A percentile compares a stretch with the other conserved stretches of the same genome.
Conservation (phyloP, 2,888 invertebrate species). For the Parnassius glacialis region DNA sequence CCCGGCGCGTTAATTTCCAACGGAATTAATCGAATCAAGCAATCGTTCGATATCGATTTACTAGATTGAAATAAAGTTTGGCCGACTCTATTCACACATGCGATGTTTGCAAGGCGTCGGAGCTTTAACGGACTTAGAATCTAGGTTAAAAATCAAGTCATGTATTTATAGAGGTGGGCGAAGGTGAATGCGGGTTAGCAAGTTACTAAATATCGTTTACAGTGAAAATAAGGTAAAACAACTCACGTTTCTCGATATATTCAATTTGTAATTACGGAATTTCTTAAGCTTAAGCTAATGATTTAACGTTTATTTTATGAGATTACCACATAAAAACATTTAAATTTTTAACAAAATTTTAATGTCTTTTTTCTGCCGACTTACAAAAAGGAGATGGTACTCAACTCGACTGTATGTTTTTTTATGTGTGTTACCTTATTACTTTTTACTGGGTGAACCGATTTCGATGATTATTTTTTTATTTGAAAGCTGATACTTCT, state of each 20-base stretch:
- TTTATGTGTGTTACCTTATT: too few relatives aligned
- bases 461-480: too few relatives aligned
- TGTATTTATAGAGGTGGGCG: conserved; percentile 26
- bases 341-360: too few relatives aligned
- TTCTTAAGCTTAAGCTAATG: too few relatives aligned
- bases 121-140: conserved; percentile 29
- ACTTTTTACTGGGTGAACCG: too few relatives aligned
- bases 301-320: too few relatives aligned
- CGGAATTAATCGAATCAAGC: conserved; percentile 77
- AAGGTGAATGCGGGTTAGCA: conserved; percentile 22
- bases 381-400: too few relatives aligned
- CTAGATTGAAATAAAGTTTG: conserved; percentile 50
- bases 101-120: conserved; percentile 27
- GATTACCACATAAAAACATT: too few relatives aligned
- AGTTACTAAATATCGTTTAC: conserved; percentile 19
- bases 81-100: conserved; percentile 29
- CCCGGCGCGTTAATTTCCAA: conserved; percentile 76
- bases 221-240: conserved; percentile 2
- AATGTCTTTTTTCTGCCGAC: too few relatives aligned
- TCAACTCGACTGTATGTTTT: too few relatives aligned
- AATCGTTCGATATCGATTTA: conserved; percentile 64
- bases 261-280: not conserved
- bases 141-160: conserved; percentile 27
- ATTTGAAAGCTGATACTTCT: too few relatives aligned
- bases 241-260: not conserved